Percentiles rank a stretch among this genome's conserved stretches.
Conservation (phyloP, 1,140 invertebrate genomes). For the Scaptomyza montana region DNA sequence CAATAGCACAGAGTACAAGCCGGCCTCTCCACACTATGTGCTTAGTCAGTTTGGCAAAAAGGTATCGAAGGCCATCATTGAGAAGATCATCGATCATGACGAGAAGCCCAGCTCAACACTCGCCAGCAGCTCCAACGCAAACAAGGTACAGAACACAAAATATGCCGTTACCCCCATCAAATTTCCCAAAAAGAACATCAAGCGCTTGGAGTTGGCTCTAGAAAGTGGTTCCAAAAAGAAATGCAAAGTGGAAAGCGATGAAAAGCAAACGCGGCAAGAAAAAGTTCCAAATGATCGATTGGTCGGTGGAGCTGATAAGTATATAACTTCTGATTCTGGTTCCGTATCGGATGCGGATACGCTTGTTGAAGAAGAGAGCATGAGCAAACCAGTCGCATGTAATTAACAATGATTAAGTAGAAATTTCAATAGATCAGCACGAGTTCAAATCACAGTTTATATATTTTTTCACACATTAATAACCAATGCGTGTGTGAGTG, state of each 20-base stretch:
- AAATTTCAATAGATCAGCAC: constrained; percentile 13
- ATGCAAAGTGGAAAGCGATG: constrained; percentile 2
- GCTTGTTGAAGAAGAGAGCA: constrained; percentile 51
- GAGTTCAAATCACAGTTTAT: background rate
- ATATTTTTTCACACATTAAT: background rate
- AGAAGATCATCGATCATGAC: constrained; percentile 48
- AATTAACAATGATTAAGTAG: constrained; percentile 28
- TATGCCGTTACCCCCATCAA: constrained; percentile 64
- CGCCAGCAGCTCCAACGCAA: constrained; percentile 19
- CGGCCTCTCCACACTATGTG: constrained; percentile 66
- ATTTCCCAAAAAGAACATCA: constrained; percentile 55
- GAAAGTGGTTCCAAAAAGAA: constrained; percentile 12
- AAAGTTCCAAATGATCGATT: constrained; percentile 34
- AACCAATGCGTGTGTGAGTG: no score
- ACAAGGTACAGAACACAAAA: constrained; percentile 63
- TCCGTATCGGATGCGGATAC: constrained; percentile 66
- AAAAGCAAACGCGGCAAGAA: background rate
- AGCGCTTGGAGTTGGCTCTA: constrained; percentile 60
- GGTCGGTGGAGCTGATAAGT: constrained; percentile 59
- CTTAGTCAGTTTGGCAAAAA: constrained; percentile 69
- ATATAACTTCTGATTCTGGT: constrained; percentile 1
- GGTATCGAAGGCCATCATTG: constrained; percentile 56
- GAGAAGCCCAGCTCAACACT: constrained; percentile 8
- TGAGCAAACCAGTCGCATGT: constrained; percentile 32
- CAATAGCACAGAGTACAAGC: constrained; percentile 67